Evolutionary conservation across 1,140 invertebrate genomes (phyloP).

Genomic region (Phortica variegata): DNA sequence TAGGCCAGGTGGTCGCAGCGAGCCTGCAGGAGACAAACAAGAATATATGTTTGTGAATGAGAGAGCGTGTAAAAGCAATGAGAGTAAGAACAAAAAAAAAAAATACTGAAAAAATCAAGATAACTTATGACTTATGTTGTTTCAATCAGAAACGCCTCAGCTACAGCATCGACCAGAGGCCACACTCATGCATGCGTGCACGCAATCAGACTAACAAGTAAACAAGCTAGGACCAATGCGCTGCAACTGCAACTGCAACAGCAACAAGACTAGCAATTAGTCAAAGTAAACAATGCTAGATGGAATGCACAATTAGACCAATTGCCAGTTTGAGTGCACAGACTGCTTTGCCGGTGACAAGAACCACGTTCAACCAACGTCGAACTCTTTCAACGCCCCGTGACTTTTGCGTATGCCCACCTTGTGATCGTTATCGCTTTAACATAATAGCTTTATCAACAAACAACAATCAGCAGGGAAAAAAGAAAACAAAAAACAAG

Average conservation of each 20-base stretch:
- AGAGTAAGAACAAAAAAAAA: constrained; percentile 7
- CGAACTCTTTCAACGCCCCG: background rate
- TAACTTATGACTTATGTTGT: constrained; percentile 20
- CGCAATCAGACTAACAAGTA: too few relatives aligned
- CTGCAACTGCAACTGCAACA: too few relatives aligned
- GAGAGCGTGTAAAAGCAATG: constrained; percentile 23
- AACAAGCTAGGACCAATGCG: too few relatives aligned
- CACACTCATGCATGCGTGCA: too few relatives aligned
- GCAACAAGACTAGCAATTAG: too few relatives aligned
- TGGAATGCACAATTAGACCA: too few relatives aligned
- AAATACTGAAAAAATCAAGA: constrained; percentile 19
- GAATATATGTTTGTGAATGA: background rate
- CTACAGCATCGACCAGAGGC: too few relatives aligned
- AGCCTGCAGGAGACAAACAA: constrained; percentile 67
- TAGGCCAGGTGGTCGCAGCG: constrained; percentile 87
- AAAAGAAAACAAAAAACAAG: constrained; percentile 1
- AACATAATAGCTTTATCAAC: constrained; percentile 47
- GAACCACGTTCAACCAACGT: background rate
- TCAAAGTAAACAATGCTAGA: too few relatives aligned
- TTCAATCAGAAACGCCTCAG: background rate
- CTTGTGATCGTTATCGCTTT: constrained; percentile 10
- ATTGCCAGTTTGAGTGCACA: too few relatives aligned
- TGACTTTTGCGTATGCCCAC: background rate
- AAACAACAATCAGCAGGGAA: constrained; percentile 12
- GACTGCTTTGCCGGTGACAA: too few relatives aligned